Evolutionary conservation across 2,113 vertebrate species (phyloP), one percentile per base, ranked within the genome.

Genomic region (Microtus richardsoni): DNA sequence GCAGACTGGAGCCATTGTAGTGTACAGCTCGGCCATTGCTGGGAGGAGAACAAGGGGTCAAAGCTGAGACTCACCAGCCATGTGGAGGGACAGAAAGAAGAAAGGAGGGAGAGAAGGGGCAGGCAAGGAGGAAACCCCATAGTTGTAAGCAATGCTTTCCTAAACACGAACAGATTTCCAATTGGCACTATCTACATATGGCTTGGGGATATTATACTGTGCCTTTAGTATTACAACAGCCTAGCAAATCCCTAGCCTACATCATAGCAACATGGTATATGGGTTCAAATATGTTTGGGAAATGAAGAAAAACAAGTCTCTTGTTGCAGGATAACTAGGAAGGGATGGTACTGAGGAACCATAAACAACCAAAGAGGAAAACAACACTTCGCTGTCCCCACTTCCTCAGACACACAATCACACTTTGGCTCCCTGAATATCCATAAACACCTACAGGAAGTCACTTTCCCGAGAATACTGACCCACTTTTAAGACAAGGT

Each of bases 11-110:
- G 96, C 99, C 99, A 13, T 99, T 99, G 98, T 99, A 99, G 97
- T 99, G 99, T 94, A 99, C 99, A 5, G 99, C 99, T 95, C 99
- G 97, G 21, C 99, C 99, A 54, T 99, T 99, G 98, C 99, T 99
- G 96, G 74, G 77, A 95, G 39, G 64, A 93, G 41, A 95, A 86
- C 82, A 70, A 94, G 94, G 93, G 52, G 16, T 97, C 82, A 98
- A 68, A 41, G 39, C 44, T 10, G 22, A 89, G 83, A 74, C 52
- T 33, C 12, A 33, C 5, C 13, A 70, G 58, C 21, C 16, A 0
- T 13, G 4, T 0, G 88, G 19, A 13, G 60, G 30, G 14, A 44
- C 0, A 10, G 36, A 0, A 41, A 4, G 33, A 54, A 54, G 26
- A 21, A n/a, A 6, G 22, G 41, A 36, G 8, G 44, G 30, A 0